Base-by-base conservation (phyloP, 2,113 vertebrate genomes). In the Athene noctua region DNA sequence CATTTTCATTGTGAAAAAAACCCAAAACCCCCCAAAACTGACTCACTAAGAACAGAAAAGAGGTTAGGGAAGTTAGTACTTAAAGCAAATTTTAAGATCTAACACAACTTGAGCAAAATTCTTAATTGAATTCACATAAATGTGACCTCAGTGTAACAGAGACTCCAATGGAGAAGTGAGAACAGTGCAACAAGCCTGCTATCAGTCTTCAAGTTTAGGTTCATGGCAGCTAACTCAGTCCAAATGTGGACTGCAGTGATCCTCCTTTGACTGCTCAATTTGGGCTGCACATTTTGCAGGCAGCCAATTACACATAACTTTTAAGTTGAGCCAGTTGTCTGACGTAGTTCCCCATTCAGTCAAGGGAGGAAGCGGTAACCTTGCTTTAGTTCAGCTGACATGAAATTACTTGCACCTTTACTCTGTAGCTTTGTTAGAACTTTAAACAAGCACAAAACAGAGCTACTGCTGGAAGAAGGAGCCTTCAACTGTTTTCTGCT, bases 311-410 rank as follows among this genome's bases (percentile, higher is more conserved):
- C 1, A 8, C 15, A 4, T 1, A 38, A 20, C 11, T 38, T 47
- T 23, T 2, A 40, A 30, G 16, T 1, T 2, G 8, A 44, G 58
- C 4, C 18, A 70, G 63, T 27, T 52, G 34, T 2, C 62, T n/a
- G 59, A 34, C 5, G 1, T 2, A 4, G 5, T 20, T 75, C 46
- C 54, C 10, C 0, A 0, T 4, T 29, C 57, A 5, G 57, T 5
- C 42, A 9, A 30, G 34, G 57, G 34, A 83, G 40, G 86, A 86
- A 95, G 80, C 0, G 1, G 57, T 38, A 58, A 83, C 32, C 36
- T 79, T 0, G 4, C 21, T 42, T 77, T 19, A 66, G 38, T 4
- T 32, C 62, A 16, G 40, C 49, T 68, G 49, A 65, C 63, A 46
- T 1, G 1, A 26, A 74, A 47, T 42, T 52, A 38, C 63, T 52